Evolutionary conservation across 2,888 invertebrate species (phyloP), one percentile per base, ranked within the genome.

Genomic region (Minunthozetes semirufus): DNA sequence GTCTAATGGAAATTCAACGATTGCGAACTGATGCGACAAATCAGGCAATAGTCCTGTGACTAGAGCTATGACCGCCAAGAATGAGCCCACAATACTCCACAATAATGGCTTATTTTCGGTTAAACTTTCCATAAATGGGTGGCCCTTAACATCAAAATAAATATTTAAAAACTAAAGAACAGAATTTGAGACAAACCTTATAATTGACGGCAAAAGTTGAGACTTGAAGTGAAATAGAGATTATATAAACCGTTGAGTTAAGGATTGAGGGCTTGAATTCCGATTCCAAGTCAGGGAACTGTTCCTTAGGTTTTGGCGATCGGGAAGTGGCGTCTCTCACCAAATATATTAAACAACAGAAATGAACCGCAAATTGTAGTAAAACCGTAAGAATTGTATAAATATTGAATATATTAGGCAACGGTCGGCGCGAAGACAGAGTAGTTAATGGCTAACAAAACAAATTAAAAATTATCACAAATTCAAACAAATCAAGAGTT

Each of bases 131-230:
- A 99, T 99, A 82, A 94, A 99, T 2, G 99, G 99, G 83, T 94
- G 91, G 8, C 99, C 99, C 96, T 97, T 53, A 22, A 38, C 25
- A 75, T 33, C 25, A 48, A 56, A 76, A 33, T 1, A 59, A 66
- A 68, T 27, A 25, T 19, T 38, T 3, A 29, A 19, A 33, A 33
- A 68, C n/a, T 25, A 17, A 17, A 11, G 4, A n/a, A 19, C 17
- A 17, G 27, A 15, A 72, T 63, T 17, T 19, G 11, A 53, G 27
- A 80, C 83, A 84, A 84, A 97, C 97, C 88, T 96, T 90, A 82
- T 99, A 99, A 85, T 99, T 99, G 76, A 99, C 94, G 75, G 96
- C 97, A 84, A 99, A 99, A 15, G 99, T 99, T 1, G 95, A 93
- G 79, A 99, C 90, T 86, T 99, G 99, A 77, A 99, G 85, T 19